Conservation (phyloP, 35 echinoderm and acorn worm genomes). For the Lytechinus pictus region DNA sequence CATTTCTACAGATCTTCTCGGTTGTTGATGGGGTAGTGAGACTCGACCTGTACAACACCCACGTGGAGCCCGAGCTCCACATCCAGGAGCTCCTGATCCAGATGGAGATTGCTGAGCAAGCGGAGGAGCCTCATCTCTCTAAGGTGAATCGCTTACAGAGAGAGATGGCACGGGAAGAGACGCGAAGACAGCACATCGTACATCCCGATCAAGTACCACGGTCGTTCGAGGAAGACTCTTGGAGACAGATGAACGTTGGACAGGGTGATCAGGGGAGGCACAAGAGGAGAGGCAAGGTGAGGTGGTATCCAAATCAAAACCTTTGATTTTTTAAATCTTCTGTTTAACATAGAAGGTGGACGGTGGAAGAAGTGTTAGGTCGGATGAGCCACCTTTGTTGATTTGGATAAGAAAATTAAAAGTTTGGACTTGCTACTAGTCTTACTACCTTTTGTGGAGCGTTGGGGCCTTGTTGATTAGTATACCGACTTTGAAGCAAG, state of each 20-base stretch:
- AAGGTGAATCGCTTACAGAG: conserved; percentile 67
- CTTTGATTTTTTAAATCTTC: too few species aligned
- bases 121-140: conserved; percentile 80
- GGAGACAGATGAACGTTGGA: conserved; percentile 8
- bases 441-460: too few species aligned
- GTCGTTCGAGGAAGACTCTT: not conserved
- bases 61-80: conserved; percentile 58
- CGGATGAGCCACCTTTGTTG: too few species aligned
- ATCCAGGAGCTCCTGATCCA: conserved; percentile 77
- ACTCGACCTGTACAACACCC: conserved; percentile 74
- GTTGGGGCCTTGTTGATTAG: too few species aligned
- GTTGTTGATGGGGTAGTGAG: conserved; percentile 71
- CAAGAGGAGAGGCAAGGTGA: conserved; percentile 16
- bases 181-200: not conserved
- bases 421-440: too few species aligned
- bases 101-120: conserved; percentile 64
- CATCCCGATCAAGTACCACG: not conserved
- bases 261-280: not conserved
- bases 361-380: too few species aligned
- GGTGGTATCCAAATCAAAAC: not conserved
- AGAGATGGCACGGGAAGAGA: not conserved
- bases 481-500: too few species aligned
- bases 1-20: conserved; percentile 71
- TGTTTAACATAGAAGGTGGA: too few species aligned
- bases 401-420: too few species aligned